A percentile compares a stretch with the other conserved stretches of the same genome.
Evolutionary conservation across 2,888 invertebrate genomes (phyloP).

Genomic region (Melanophora roralis): DNA sequence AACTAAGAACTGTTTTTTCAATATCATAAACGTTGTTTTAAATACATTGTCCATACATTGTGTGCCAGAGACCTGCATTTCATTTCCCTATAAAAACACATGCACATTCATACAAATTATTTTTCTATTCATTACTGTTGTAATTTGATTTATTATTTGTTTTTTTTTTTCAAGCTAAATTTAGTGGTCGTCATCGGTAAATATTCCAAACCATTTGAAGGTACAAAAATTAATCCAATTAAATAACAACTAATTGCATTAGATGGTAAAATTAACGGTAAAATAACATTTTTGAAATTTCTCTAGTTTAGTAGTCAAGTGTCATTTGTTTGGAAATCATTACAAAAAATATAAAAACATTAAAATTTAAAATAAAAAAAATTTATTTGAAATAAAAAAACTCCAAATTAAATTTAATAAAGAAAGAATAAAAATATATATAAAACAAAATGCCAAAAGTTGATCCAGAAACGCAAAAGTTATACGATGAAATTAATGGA

Average conservation of each 20-base stretch:
- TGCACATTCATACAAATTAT: no score
- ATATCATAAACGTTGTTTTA: not conserved
- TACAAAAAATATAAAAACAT: not conserved
- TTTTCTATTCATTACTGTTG: not conserved
- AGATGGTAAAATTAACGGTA: slow-evolving; percentile 16
- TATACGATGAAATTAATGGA: slow-evolving; percentile 89
- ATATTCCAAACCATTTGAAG: slow-evolving; percentile 5
- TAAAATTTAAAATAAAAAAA: not conserved
- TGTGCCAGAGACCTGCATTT: not conserved
- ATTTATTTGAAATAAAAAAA: not conserved
- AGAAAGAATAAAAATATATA: not conserved
- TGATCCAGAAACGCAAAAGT: slow-evolving; percentile 87
- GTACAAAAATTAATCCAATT: slow-evolving; percentile 53
- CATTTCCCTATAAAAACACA: not conserved
- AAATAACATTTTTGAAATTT: slow-evolving; percentile 10
- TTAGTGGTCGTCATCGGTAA: slow-evolving; percentile 8
- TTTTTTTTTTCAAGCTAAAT: slow-evolving; percentile 2
- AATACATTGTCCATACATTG: no score
- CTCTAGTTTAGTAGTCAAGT: slow-evolving; percentile 38
- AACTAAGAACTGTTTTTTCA: slow-evolving; percentile 5
- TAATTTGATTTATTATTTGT: not conserved
- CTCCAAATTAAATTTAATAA: not conserved
- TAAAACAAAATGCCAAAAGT: slow-evolving; percentile 84
- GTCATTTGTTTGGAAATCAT: slow-evolving; percentile 16
- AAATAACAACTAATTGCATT: slow-evolving; percentile 56